These are phyloP conservation scores for Fragum whitleyi DNA, from an alignment of 2,888 invertebrate genomes.

Conservation along the genomic window DNA sequence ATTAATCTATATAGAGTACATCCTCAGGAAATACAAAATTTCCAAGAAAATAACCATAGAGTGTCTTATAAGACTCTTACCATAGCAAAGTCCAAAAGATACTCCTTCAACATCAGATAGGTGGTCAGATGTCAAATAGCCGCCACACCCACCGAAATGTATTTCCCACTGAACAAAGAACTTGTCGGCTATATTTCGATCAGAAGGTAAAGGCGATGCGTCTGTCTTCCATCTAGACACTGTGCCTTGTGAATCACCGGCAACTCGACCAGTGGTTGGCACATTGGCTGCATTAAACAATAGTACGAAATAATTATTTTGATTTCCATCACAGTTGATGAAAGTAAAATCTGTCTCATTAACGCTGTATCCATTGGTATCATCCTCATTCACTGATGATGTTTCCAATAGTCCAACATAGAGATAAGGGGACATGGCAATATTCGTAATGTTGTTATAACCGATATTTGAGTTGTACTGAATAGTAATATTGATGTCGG, in stretches of 20 bases:
- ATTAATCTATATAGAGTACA: too few species aligned
- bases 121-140: neutral
- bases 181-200: neutral
- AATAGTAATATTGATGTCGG: conserved; percentile 32
- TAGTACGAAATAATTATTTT: conserved; percentile 50
- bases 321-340: conserved; percentile 53
- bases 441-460: conserved; percentile 34
- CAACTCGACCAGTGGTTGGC: conserved; percentile 10
- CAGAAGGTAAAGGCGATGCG: neutral
- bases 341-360: conserved; percentile 41
- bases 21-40: too few species aligned
- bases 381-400: conserved; percentile 2
- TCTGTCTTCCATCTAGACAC: conserved; percentile 6
- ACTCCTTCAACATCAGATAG: neutral
- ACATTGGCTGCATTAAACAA: conserved; percentile 31
- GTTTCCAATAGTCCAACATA: conserved; percentile 50
- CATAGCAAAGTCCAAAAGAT: neutral
- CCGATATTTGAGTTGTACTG: conserved; percentile 41
- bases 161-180: conserved; percentile 12
- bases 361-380: conserved; percentile 42
- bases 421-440: conserved; percentile 38
- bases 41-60: too few species aligned
- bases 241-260: too few species aligned
- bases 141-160: conserved; percentile 17
- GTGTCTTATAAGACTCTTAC: too few species aligned